Conservation (phyloP, 23 tunicate genomes). For the Styela clava region DNA sequence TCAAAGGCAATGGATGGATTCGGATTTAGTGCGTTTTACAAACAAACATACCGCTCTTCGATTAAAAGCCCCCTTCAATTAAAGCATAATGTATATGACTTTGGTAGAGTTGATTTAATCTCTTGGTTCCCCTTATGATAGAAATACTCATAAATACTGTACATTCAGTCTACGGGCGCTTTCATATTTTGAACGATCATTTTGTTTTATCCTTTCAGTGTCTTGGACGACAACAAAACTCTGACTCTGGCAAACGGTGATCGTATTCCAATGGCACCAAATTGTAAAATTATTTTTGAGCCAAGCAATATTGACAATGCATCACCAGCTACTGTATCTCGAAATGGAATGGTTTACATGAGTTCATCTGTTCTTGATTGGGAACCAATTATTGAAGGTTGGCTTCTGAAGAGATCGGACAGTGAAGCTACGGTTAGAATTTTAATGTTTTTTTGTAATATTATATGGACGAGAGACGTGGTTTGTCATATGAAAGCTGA, state of each 20-base stretch:
- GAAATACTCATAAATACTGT: too few species aligned
- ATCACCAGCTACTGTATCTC: constrained; percentile 91
- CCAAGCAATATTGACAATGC: constrained; percentile 98
- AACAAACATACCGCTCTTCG: not conserved
- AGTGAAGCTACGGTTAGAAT: constrained; percentile 41
- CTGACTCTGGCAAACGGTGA: constrained; percentile 94
- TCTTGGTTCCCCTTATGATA: too few species aligned
- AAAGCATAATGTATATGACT: too few species aligned
- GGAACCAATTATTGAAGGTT: constrained; percentile 75
- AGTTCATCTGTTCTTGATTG: constrained; percentile 90
- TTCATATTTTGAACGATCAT: too few species aligned
- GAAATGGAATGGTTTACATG: constrained; percentile 98
- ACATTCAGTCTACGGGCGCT: too few species aligned
- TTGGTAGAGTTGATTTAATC: too few species aligned
- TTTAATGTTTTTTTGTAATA: constrained; percentile 4
- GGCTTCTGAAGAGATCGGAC: constrained; percentile 62
- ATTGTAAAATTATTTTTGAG: constrained; percentile 90
- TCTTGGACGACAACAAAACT: constrained; percentile 92
- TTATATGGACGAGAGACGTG: too few species aligned
- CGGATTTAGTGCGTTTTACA: not conserved
- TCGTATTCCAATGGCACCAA: constrained; percentile 96
- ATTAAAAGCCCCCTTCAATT: too few species aligned
- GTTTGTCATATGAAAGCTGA: too few species aligned
- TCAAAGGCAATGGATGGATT: too few species aligned
- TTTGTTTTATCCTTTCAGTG: constrained; percentile 53